A percentile compares a stretch with the other conserved stretches of the same genome.
These are phyloP conservation scores for Myxocyprinus asiaticus DNA, from an alignment of 2,113 vertebrate genomes.

Conservation along the genomic window DNA sequence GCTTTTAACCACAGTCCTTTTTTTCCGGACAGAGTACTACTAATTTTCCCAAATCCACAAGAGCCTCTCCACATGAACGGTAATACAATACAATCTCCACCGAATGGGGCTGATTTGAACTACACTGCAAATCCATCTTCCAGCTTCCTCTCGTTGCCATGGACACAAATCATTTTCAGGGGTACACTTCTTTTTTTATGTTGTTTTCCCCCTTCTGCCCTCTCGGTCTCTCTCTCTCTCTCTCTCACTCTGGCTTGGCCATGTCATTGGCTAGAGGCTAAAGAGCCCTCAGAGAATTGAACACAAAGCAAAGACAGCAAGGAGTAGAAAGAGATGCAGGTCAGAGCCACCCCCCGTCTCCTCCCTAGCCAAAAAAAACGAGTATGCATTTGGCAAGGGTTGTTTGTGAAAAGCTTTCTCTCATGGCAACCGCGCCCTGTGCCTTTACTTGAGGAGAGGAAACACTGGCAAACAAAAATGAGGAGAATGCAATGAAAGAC, in stretches of 20 bases:
- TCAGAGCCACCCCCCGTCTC: constrained; percentile 41
- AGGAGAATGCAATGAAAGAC: constrained; percentile 14
- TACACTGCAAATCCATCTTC: constrained; percentile 63
- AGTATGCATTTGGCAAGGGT: constrained; percentile 25
- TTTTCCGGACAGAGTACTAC: not conserved
- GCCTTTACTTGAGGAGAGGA: constrained; percentile 35
- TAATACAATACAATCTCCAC: constrained; percentile 43
- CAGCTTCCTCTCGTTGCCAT: constrained; percentile 64
- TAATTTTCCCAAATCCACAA: constrained; percentile 24
- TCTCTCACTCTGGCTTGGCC: constrained; percentile 37
- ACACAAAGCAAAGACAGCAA: constrained; percentile 57
- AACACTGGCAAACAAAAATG: constrained; percentile 27
- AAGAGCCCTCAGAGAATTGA: constrained; percentile 58
- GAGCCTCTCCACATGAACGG: constrained; percentile 28
- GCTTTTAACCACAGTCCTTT: constrained; percentile 37
- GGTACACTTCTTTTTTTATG: constrained; percentile 49
- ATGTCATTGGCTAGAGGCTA: constrained; percentile 57
- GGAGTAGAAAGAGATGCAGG: constrained; percentile 52
- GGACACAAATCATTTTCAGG: constrained; percentile 64
- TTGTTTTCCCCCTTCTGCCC: not conserved
- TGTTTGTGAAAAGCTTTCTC: constrained; percentile 49
- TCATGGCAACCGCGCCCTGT: constrained; percentile 54
- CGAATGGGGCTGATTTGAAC: constrained; percentile 60
- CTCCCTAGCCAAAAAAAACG: constrained; percentile 13
- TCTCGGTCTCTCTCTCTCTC: constrained; percentile 5